Evolutionary conservation across 1,140 invertebrate genomes (phyloP).

Genomic region (Drosophila eugracilis): DNA sequence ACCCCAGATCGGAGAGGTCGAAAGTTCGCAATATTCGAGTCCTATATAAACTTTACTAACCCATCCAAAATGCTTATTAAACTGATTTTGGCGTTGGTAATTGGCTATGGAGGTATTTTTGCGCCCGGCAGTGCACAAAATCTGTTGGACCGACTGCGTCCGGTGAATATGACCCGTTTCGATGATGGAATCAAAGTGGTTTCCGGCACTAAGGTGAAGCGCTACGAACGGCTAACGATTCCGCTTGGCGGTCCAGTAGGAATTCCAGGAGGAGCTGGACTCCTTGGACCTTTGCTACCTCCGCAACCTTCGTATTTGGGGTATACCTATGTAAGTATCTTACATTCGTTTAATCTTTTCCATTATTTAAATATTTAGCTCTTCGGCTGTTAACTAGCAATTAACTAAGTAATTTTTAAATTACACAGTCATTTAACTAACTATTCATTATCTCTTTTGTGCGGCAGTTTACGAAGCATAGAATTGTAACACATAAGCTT

Average conservation of each 20-base stretch:
- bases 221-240: constrained; percentile 72
- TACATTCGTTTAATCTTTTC: too few relatives aligned
- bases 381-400: too few relatives aligned
- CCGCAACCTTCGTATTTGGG: constrained; percentile 62
- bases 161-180: constrained; percentile 48
- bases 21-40: background rate
- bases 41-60: background rate
- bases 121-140: constrained; percentile 70
- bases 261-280: constrained; percentile 51
- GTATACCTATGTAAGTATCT: constrained; percentile 62
- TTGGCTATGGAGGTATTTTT: constrained; percentile 52
- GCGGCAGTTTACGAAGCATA: background rate
- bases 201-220: constrained; percentile 81
- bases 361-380: background rate
- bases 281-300: constrained; percentile 55
- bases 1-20: constrained; percentile 35
- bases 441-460: constrained; percentile 11
- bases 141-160: constrained; percentile 65
- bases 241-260: constrained; percentile 59
- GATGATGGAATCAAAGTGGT: constrained; percentile 77
- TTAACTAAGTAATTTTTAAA: constrained; percentile 1
- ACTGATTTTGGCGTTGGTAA: constrained; percentile 37
- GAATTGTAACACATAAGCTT: background rate
- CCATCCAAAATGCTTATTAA: constrained; percentile 46
- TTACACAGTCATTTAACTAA: background rate